These are phyloP conservation scores for Rapana venosa DNA, from an alignment of 2,888 invertebrate species.

Conservation along the genomic window DNA sequence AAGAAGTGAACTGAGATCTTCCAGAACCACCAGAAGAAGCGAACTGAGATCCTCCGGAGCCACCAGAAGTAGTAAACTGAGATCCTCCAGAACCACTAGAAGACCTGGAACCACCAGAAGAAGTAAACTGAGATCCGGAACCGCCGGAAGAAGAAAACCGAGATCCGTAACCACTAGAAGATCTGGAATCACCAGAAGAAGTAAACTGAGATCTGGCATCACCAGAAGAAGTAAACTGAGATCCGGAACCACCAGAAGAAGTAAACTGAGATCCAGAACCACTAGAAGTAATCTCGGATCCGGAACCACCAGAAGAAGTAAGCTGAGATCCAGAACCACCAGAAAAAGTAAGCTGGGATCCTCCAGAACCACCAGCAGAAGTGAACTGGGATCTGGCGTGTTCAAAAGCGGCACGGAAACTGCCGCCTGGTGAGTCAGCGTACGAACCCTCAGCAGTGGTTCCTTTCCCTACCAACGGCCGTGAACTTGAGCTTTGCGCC, in stretches of 20 bases:
- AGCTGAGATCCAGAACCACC: no score
- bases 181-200: no score
- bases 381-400: background rate
- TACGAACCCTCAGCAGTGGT: no score
- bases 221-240: background rate
- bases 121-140: background rate
- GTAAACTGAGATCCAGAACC: background rate
- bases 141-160: background rate
- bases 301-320: background rate
- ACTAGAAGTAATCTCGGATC: background rate
- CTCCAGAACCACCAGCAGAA: background rate
- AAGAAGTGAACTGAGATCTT: no score
- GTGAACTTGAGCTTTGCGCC: no score
- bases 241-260: background rate
- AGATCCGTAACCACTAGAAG: background rate
- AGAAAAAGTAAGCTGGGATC: no score
- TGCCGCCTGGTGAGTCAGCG: no score
- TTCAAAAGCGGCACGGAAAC: background rate
- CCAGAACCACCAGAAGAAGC: background rate
- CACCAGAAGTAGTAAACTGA: no score
- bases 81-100: background rate
- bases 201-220: no score
- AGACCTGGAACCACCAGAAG: background rate
- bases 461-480: no score
- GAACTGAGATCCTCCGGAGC: background rate